Base-by-base conservation (phyloP, 2,888 invertebrate genomes). In the Drosophila melanocephala region DNA sequence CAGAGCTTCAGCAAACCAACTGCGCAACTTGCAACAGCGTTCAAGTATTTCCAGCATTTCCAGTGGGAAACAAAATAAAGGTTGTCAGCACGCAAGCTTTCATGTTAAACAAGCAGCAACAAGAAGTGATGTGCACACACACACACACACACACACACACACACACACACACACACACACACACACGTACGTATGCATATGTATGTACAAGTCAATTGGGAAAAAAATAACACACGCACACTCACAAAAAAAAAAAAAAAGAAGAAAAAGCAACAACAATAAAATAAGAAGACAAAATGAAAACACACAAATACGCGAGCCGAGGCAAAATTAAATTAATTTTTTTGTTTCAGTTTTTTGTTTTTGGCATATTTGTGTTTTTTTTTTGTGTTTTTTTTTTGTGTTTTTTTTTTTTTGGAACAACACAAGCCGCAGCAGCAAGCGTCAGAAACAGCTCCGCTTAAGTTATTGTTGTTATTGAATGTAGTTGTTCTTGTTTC, bases 261-360 rank as follows among this genome's bases (percentile, higher is more conserved):
- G 7, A 4, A 26, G 2, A 33, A 32, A n/a, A 32, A 74, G 50
- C 22, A 42, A 52, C 42, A 70, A 62, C 53, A 65, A 65, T 42
- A 51, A 65, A 65, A 76, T 64, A 75, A 79, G 69, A 57, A 79
- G 64, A 75, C 77, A 75, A 77, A 70, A 79, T 79, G 57, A 79
- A 79, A 79, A 74, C 58, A 78, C 63, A 77, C 67, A 78, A 74
- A 78, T 68, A 44, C 67, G 79, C 75, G 66, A 82, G 55, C 50
- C 71, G 62, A 68, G 61, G 67, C 72, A 26, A 83, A 86, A 77
- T 72, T 77, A 61, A 78, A 81, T 75, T 59, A 70, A 85, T 33
- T 55, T 33, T 55, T 30, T 28, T 52, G 30, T 37, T 66, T 64
- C 52, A 35, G 67, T 61, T 60, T 77, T 66, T 69, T 67, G 58